These are phyloP conservation scores for Heliothis subflexa DNA, from an alignment of 1,140 invertebrate species.

Conservation along the genomic window DNA sequence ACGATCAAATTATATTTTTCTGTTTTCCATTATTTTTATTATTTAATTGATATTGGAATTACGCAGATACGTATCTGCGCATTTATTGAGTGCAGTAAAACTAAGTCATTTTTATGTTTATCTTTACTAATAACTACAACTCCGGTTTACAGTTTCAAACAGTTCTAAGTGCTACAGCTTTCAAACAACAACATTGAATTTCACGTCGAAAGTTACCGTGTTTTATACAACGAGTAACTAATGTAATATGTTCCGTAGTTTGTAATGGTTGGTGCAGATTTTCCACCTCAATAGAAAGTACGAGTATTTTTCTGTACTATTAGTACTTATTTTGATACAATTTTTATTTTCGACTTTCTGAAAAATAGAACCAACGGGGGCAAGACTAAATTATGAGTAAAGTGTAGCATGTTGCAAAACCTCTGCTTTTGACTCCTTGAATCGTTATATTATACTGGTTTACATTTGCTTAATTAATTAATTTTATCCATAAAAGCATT, in stretches of 20 bases:
- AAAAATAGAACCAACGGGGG: too few species aligned
- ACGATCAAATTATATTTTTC: not conserved
- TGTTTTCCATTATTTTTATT: not conserved
- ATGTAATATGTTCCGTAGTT: not conserved
- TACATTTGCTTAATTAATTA: too few species aligned
- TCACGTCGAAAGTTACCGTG: conserved; percentile 8
- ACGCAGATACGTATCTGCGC: not conserved
- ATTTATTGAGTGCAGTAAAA: conserved; percentile 3
- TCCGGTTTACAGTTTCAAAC: conserved; percentile 9
- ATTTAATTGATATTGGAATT: conserved; percentile 9
- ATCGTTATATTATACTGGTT: too few species aligned
- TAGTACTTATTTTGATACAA: too few species aligned
- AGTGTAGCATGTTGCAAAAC: too few species aligned
- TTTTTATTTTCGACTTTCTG: too few species aligned
- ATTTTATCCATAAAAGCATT: too few species aligned
- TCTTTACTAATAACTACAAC: conserved; percentile 15
- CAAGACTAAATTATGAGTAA: too few species aligned
- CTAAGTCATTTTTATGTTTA: not conserved
- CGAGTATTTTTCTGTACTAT: not conserved
- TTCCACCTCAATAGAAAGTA: not conserved
- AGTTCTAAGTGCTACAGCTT: conserved; percentile 19
- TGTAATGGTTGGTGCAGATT: not conserved
- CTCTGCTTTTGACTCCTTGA: too few species aligned
- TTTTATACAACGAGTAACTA: conserved; percentile 9
- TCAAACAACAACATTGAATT: conserved; percentile 31